Evolutionary conservation across 1,140 invertebrate species (phyloP).

Genomic region (Drosophila auraria): DNA sequence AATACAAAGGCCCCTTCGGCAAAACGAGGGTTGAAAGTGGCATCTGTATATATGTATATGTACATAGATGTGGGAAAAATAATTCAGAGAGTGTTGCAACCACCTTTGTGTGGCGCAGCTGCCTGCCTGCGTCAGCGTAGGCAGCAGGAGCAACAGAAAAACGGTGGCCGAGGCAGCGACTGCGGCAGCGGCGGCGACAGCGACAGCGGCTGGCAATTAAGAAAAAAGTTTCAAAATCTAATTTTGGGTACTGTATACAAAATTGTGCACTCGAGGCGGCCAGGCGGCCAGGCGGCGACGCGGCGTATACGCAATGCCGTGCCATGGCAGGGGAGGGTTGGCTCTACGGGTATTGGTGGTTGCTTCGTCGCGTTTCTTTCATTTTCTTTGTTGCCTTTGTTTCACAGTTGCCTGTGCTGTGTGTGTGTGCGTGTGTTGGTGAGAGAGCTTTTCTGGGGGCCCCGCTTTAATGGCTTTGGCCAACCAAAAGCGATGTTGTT

Average conservation of each 20-base stretch:
- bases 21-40: constrained; percentile 69
- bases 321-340: constrained; percentile 14
- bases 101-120: constrained; percentile 67
- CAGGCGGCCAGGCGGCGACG: constrained; percentile 50
- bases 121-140: constrained; percentile 36
- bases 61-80: constrained; percentile 11
- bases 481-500: constrained; percentile 82
- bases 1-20: constrained; percentile 70
- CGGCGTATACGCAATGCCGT: constrained; percentile 55
- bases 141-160: background rate
- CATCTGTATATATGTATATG: background rate
- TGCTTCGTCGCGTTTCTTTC: constrained; percentile 76
- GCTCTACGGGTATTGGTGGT: constrained; percentile 60
- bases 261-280: constrained; percentile 79
- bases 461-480: constrained; percentile 63
- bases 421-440: constrained; percentile 27
- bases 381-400: constrained; percentile 83
- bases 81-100: constrained; percentile 77
- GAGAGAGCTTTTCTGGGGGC: constrained; percentile 56
- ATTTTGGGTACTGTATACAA: constrained; percentile 85
- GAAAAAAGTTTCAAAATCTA: constrained; percentile 84
- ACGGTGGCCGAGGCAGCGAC: constrained; percentile 12
- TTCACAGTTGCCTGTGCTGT: constrained; percentile 69
- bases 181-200: background rate
- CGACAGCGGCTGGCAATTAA: constrained; percentile 73